phyloP scores from a whole-genome alignment of 30 jellyfish, hydroid and myxozoan species.

The Aurelia coerulea region DNA sequence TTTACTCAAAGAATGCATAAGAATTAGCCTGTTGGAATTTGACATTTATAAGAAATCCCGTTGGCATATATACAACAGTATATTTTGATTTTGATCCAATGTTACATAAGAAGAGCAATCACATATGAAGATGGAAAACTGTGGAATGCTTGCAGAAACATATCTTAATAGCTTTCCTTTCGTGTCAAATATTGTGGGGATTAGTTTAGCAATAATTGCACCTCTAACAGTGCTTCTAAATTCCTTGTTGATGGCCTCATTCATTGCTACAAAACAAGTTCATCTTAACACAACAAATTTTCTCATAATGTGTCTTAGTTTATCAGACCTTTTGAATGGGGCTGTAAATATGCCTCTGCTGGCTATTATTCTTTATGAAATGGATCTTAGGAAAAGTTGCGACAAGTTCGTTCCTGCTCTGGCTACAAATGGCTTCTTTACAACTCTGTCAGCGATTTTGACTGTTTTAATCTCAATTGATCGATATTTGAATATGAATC shows the following conservation, averaged over 20 bases:
- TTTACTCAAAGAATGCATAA: too few relatives aligned
- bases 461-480: constrained; percentile 15
- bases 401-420: too few relatives aligned
- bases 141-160: neutral
- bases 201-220: neutral
- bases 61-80: too few relatives aligned
- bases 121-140: neutral
- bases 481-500: neutral
- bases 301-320: neutral
- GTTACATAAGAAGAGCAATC: too few relatives aligned
- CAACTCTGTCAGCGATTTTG: neutral
- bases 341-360: neutral
- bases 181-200: neutral
- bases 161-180: neutral
- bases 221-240: neutral
- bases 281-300: neutral
- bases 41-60: too few relatives aligned
- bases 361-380: neutral
- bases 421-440: too few relatives aligned
- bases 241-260: neutral
- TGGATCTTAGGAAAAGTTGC: too few relatives aligned
- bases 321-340: neutral
- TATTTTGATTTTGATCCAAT: too few relatives aligned
- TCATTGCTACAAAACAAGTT: constrained; percentile 27
- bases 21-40: too few relatives aligned